Evolutionary conservation across 2,113 vertebrate species (phyloP).

Genomic region (Heloderma charlesbogerti): DNA sequence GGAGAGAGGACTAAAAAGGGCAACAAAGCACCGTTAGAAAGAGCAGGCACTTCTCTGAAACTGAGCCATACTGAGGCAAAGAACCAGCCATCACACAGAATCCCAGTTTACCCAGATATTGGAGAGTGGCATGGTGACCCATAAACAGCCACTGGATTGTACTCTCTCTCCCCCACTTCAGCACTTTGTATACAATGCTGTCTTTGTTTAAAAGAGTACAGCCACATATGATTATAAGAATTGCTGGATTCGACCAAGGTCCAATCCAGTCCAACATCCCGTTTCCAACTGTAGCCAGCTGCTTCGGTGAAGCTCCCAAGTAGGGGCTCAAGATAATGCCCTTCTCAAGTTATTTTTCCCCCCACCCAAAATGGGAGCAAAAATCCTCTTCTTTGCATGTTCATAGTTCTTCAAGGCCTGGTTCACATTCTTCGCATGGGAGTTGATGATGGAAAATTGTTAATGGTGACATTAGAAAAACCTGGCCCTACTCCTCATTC

Average conservation of each 20-base stretch:
- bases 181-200: background rate
- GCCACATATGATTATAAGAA: background rate
- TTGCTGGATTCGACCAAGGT: too few relatives aligned
- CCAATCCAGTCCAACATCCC: background rate
- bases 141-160: background rate
- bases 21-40: slow-evolving; percentile 8
- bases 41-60: background rate
- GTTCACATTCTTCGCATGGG: slow-evolving; percentile 22
- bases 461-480: background rate
- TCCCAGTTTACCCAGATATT: background rate
- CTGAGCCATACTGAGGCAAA: slow-evolving; percentile 4
- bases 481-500: background rate
- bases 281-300: background rate
- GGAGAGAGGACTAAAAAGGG: background rate
- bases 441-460: slow-evolving; percentile 11
- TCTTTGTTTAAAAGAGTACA: background rate
- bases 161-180: background rate
- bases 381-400: slow-evolving; percentile 7
- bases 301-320: background rate
- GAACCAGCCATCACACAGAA: background rate
- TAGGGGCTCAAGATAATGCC: background rate
- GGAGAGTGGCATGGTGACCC: background rate
- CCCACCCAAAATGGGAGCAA: background rate
- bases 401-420: slow-evolving; percentile 17
- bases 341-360: background rate